These are phyloP conservation scores for Illadopsis cleaveri DNA, from an alignment of 2,113 vertebrate species.

Conservation along the genomic window DNA sequence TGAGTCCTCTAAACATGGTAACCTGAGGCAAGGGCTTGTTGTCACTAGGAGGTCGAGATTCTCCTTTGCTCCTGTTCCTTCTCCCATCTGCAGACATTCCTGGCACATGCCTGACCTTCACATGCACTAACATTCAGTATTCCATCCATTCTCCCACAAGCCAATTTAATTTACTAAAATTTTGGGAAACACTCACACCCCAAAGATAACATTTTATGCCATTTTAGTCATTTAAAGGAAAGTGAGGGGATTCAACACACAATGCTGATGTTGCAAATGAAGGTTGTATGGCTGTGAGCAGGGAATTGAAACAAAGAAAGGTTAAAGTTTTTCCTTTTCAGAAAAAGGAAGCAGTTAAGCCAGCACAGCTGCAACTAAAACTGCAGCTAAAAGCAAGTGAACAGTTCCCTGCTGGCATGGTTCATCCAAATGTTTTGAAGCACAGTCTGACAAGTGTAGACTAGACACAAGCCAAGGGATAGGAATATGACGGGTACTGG, in stretches of 20 bases:
- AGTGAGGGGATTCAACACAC: not conserved
- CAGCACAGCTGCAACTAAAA: not conserved
- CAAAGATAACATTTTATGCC: not conserved
- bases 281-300: not conserved
- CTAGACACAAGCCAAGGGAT: not conserved
- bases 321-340: not conserved
- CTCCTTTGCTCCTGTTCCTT: not conserved
- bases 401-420: not conserved
- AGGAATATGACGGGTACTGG: not conserved
- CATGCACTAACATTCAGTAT: not conserved
- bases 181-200: not conserved
- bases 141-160: not conserved
- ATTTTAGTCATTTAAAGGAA: not conserved
- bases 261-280: not conserved
- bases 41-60: not conserved
- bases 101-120: not conserved
- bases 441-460: not conserved
- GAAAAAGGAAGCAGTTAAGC: not conserved
- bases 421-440: not conserved
- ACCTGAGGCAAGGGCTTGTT: not conserved
- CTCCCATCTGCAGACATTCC: not conserved
- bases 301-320: not conserved
- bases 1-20: not conserved
- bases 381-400: not conserved
- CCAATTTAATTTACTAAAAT: not conserved